Evolutionary conservation across 2,797 vertebrate genomes (phyloP).

Genomic region (Pitangus sulphuratus): DNA sequence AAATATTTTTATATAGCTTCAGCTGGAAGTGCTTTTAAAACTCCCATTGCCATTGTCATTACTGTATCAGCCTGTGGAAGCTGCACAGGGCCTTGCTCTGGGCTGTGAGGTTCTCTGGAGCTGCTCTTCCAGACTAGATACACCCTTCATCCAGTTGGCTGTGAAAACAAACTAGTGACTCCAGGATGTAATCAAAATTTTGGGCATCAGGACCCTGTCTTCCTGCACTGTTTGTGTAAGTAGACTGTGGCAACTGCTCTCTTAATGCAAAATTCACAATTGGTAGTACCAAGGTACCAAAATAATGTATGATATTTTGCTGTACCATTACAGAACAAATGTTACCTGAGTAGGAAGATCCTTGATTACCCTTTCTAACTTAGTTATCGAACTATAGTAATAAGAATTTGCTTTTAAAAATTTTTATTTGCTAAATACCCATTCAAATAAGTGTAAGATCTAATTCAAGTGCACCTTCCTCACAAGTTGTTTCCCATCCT

Average conservation of each 20-base stretch:
- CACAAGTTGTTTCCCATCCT: not conserved
- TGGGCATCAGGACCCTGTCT: not conserved
- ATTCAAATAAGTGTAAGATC: not conserved
- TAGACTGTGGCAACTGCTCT: not conserved
- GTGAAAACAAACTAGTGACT: not conserved
- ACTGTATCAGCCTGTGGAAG: fast-evolving
- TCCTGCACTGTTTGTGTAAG: not conserved
- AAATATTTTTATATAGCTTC: not conserved
- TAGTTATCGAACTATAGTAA: not conserved
- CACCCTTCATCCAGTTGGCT: not conserved
- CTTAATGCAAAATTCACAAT: not conserved
- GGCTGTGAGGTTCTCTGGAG: not conserved
- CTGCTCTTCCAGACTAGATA: not conserved
- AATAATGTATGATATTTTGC: not conserved
- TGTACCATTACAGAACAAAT: not conserved
- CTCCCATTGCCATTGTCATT: not conserved
- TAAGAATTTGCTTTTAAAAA: not conserved
- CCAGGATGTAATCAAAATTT: not conserved
- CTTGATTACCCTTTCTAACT: not conserved
- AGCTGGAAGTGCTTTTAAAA: not conserved
- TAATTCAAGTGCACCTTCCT: not conserved
- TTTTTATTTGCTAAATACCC: not conserved
- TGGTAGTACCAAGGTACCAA: not conserved
- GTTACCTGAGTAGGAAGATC: not conserved
- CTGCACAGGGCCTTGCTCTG: not conserved